A percentile compares a stretch with the other conserved stretches of the same genome.
phyloP scores from a whole-genome alignment of 2,888 invertebrate species.

The Tenthredo distinguenda region DNA sequence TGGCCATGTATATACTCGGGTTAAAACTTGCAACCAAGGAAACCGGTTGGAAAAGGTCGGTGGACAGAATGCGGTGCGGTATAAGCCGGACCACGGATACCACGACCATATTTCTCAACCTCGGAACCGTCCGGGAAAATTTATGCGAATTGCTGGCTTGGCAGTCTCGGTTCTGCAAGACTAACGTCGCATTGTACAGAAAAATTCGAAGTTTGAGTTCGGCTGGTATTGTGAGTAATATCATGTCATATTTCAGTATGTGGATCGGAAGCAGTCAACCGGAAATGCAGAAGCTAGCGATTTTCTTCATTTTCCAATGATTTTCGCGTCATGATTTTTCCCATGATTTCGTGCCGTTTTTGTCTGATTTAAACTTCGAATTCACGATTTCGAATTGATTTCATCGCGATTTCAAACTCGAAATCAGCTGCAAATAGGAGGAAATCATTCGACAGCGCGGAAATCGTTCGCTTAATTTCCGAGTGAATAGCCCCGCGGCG shows the following conservation, averaged over 20 bases:
- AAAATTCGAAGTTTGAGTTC: background rate
- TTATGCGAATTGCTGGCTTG: conserved; percentile 10
- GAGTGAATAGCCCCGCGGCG: background rate
- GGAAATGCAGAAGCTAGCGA: background rate
- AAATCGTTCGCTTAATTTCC: conserved; percentile 8
- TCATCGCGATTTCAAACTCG: background rate
- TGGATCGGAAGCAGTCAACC: background rate
- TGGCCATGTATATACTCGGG: background rate
- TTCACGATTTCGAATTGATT: background rate
- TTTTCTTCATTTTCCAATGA: background rate
- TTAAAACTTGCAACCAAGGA: conserved; percentile 28
- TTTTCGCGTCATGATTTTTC: background rate
- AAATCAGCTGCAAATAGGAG: background rate
- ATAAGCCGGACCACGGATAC: conserved; percentile 32
- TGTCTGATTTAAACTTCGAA: background rate
- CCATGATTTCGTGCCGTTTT: background rate
- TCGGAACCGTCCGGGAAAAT: conserved; percentile 16
- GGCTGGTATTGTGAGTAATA: too few species aligned
- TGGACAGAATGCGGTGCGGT: conserved; percentile 4
- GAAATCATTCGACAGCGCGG: background rate
- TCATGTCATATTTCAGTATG: background rate
- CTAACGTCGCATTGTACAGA: background rate
- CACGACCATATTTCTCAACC: conserved; percentile 18
- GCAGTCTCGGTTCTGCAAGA: background rate
- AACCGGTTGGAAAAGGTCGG: background rate